phyloP scores from a whole-genome alignment of 2,113 vertebrate species.

The Haemorhous mexicanus region DNA sequence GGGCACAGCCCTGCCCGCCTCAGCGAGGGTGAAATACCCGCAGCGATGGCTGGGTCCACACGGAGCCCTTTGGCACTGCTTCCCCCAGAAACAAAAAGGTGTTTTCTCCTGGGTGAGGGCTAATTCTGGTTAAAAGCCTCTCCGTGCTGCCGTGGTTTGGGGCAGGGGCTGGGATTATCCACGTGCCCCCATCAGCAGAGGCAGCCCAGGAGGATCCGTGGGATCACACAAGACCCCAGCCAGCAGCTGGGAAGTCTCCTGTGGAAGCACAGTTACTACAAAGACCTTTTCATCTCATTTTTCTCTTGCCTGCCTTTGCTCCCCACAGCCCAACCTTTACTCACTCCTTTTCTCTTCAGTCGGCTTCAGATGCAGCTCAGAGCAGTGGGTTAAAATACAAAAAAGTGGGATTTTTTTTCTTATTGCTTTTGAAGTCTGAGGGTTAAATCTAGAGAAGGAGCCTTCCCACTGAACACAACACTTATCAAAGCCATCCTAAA shows the following conservation, averaged over 20 bases:
- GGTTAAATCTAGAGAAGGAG: not conserved
- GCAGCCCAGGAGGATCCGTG: not conserved
- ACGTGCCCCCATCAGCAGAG: rapidly evolving
- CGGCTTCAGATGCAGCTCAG: not conserved
- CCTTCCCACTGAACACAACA: not conserved
- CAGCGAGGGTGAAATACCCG: rapidly evolving
- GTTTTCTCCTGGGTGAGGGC: not conserved
- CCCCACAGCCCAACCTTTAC: not conserved
- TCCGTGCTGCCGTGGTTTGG: not conserved
- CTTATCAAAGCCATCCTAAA: not conserved
- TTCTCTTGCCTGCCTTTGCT: not conserved
- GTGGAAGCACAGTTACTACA: not conserved
- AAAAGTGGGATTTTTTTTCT: not conserved
- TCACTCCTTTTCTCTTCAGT: not conserved
- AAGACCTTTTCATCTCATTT: not conserved
- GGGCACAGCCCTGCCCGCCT: not conserved
- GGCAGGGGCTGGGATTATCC: not conserved
- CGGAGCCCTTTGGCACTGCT: rapidly evolving
- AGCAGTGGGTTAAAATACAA: not conserved
- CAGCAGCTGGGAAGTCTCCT: not conserved
- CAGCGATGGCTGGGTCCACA: rapidly evolving
- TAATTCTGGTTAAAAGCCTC: not conserved
- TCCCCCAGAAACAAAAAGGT: not conserved
- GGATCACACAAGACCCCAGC: not conserved
- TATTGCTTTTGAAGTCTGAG: not conserved